Base-by-base conservation (phyloP, 2,888 invertebrate genomes). In the Fragum sueziense region DNA sequence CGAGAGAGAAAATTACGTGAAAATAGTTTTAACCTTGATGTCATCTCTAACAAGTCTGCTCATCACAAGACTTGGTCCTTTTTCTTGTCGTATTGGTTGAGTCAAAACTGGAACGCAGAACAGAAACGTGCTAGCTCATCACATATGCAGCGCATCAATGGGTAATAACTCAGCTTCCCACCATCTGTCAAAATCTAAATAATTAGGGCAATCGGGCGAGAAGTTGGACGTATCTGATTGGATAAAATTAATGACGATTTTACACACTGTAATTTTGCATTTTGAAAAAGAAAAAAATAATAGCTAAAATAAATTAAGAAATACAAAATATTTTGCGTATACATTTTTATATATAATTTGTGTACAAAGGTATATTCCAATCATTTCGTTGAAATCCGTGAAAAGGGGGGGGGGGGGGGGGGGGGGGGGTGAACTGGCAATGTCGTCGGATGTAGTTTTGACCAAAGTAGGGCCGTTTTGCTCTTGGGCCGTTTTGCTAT, bases 171-270 rank as follows among this genome's bases (percentile, higher is more conserved):
- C 74, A 69, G 70, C 62, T 70, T 76, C 62, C 75, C 70, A 70
- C 75, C 75, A 70, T 62, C 75, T 76, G 75, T 76, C 75, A 70
- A 70, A 70, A 29, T 52, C 37, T 25, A 29, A 41, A 65, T 65
- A 37, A 37, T 65, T 65, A 22, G 65, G 65, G 65, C 7, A 17
- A 41, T 22, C 14, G 33, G 17, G 14, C 20, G 61, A 14, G 61
- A n/a, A 31, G 2, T 25, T 2, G 11, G 2, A 57, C 6, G 9
- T 1, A 3, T 22, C 4, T 57, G 57, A 57, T 57, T 57, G 57
- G 57, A 20, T 25, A 57, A 57, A 27, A 57, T 25, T 57, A 22
- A 25, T 9, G n/a, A n/a, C n/a, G n/a, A n/a, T n/a, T n/a, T n/a
- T n/a, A n/a, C n/a, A n/a, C n/a, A n/a, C n/a, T n/a, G n/a, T n/a